Base-by-base conservation (phyloP, 2,888 invertebrate species). In the Caenorhabditis becei region DNA sequence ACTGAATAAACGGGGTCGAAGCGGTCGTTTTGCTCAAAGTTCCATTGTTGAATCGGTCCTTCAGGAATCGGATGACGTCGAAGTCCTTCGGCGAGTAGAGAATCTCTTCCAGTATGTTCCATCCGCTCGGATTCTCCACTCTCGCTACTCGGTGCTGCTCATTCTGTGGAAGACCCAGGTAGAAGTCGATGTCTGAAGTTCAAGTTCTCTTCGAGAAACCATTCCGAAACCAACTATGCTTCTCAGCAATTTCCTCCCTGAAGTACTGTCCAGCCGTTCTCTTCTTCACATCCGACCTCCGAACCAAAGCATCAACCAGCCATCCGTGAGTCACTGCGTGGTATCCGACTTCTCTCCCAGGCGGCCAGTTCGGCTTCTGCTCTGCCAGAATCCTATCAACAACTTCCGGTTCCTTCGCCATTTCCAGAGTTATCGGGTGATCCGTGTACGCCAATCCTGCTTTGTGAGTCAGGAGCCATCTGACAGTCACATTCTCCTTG, bases 241-340 rank as follows among this genome's bases (percentile, higher is more conserved):
- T 83, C 7, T 71, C 78, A 7, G 84, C 83, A 59, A 87, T 84
- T 47, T 87, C 87, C 47, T 88, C 91, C 18, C 79, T 67, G 74
- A 92, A 91, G 69, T 91, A 90, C 74, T 87, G 87, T 37, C 88
- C 88, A 7, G 91, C 74, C 20, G 87, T 87, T 65, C 92, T 85
- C 4, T 90, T 88, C 56, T 90, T 87, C 11, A 18, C 49, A 65
- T 86, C 86, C 5, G 75, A 71, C 16, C 80, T 77, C 24, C 86
- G 53, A 8, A 86, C 79, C 14, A 86, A 71, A n/a, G 81, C 85
- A 71, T 86, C 86, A 0, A 82, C 89, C 51, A 92, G 91, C 87
- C 92, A 89, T n/a, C 92, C 92, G 77, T 89, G 91, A 18, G 92
- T 92, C 10, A 92, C 78, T 3, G 90, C 91, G 85, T 92, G 92